phyloP scores from a whole-genome alignment of 1,140 invertebrate genomes.

The Gonioctena quinquepunctata region DNA sequence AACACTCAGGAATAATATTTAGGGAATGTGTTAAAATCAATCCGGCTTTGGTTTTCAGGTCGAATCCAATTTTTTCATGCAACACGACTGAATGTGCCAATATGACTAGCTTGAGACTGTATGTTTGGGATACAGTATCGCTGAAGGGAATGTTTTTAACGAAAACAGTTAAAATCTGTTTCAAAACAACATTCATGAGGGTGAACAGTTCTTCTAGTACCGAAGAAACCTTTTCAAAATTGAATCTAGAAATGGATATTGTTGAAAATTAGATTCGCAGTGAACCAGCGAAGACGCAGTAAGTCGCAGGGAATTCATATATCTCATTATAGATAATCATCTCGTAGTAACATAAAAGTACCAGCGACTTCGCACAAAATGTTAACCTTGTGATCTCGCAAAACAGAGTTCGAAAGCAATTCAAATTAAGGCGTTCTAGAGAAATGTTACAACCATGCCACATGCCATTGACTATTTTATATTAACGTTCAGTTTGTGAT shows the following conservation, averaged over 20 bases:
- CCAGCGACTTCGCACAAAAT: too few species aligned
- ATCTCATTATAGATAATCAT: too few species aligned
- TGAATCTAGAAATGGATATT: conserved; percentile 24
- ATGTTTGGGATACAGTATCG: conserved; percentile 23
- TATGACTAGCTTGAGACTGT: conserved; percentile 21
- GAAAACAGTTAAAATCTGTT: conserved; percentile 33
- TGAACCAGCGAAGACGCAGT: too few species aligned
- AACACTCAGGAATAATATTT: conserved; percentile 20
- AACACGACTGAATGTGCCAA: conserved; percentile 26
- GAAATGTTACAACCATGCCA: too few species aligned
- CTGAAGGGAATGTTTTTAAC: conserved; percentile 25
- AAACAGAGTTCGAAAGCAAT: too few species aligned
- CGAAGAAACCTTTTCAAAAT: conserved; percentile 22
- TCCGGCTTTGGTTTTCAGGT: conserved; percentile 31
- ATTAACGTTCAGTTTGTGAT: too few species aligned
- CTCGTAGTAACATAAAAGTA: too few species aligned
- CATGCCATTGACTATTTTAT: too few species aligned
- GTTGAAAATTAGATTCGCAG: too few species aligned
- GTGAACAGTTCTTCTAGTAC: conserved; percentile 26
- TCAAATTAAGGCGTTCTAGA: too few species aligned
- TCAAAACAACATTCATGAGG: conserved; percentile 31
- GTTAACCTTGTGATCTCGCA: too few species aligned
- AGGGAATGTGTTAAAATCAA: conserved; percentile 31
- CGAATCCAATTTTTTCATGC: conserved; percentile 30
- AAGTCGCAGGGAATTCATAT: too few species aligned